Conservation (phyloP, 2,113 vertebrate genomes). For the Thinocorus orbignyianus region DNA sequence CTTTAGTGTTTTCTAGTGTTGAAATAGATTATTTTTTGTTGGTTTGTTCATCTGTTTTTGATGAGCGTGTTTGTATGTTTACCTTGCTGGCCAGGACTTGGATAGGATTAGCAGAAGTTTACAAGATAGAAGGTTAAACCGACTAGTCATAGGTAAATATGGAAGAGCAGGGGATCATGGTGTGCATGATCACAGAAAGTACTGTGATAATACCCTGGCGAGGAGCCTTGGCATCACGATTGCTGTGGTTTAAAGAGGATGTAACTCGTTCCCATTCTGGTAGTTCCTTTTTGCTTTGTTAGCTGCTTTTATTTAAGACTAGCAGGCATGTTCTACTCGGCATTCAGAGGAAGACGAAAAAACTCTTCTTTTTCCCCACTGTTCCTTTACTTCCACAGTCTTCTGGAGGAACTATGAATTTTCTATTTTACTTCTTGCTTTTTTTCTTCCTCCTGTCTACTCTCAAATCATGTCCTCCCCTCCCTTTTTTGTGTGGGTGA, state of each 20-base stretch:
- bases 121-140: neutral
- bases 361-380: neutral
- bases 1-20: neutral
- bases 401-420: neutral
- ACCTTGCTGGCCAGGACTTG: neutral
- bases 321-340: rapidly evolving
- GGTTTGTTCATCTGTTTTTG: neutral
- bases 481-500: conserved; percentile 1
- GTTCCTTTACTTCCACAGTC: neutral
- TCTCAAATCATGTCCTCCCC: neutral
- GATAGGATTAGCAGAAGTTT: conserved; percentile 4
- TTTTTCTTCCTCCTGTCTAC: neutral
- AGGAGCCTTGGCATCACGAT: neutral
- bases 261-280: neutral
- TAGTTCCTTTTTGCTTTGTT: neutral
- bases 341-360: neutral
- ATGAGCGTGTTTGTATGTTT: neutral
- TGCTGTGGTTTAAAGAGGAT: neutral
- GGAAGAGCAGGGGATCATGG: neutral
- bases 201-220: neutral
- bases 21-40: neutral
- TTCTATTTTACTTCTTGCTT: neutral
- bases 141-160: neutral
- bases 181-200: neutral
- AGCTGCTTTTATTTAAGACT: neutral